Conservation (phyloP, 2,113 vertebrate species). For the Ptychochromis oligacanthus region DNA sequence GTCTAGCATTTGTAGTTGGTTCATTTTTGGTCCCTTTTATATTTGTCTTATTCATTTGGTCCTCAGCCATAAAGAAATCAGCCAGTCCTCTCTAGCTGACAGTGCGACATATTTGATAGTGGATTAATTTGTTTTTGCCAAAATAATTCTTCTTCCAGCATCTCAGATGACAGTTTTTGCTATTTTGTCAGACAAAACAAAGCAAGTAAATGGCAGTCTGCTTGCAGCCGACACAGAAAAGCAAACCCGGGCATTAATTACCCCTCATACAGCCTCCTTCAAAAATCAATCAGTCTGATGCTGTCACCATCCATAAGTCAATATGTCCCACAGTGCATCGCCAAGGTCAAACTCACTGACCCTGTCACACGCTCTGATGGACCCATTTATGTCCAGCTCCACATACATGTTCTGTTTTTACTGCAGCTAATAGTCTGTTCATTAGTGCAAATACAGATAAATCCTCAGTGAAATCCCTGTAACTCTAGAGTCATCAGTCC, state of each 20-base stretch:
- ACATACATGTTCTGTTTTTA: neutral
- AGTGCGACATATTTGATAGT: neutral
- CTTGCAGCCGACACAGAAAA: neutral
- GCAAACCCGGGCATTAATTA: neutral
- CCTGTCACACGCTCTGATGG: neutral
- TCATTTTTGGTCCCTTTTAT: too few species aligned
- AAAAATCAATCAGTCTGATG: conserved; percentile 31
- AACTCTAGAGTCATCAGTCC: neutral
- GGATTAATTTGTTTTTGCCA: neutral
- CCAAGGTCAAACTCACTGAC: conserved; percentile 31
- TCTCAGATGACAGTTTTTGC: neutral
- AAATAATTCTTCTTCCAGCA: neutral
- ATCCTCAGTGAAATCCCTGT: neutral
- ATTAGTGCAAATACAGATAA: neutral
- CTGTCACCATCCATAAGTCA: neutral
- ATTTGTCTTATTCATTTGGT: neutral
- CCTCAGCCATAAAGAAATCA: neutral
- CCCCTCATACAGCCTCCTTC: neutral
- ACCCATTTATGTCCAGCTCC: neutral
- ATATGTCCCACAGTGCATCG: conserved; percentile 35
- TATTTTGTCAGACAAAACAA: neutral
- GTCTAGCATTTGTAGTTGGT: neutral
- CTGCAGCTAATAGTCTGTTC: neutral
- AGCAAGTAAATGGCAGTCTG: neutral
- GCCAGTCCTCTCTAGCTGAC: neutral